phyloP scores from a whole-genome alignment of 92 coral and sea anemone genomes.

The Epizoanthus scotinus region DNA sequence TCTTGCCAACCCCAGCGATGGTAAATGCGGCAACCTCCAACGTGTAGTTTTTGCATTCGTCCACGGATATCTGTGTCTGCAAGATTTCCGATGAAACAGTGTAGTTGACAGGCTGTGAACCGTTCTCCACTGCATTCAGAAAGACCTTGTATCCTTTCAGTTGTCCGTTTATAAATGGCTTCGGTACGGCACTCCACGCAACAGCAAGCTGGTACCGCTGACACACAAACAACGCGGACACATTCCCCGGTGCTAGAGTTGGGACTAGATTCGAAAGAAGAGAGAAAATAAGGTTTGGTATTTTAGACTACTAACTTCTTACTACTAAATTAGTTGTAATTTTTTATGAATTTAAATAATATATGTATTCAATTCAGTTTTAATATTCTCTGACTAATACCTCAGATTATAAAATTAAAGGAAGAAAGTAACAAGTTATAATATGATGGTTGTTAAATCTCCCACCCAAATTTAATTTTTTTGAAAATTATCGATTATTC shows the following conservation, averaged over 20 bases:
- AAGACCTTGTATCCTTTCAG: constrained; percentile 4
- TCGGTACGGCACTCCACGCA: neutral
- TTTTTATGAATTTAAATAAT: no score
- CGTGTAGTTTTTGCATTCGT: constrained; percentile 22
- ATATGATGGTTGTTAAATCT: no score
- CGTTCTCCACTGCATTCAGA: neutral
- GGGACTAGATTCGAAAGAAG: neutral
- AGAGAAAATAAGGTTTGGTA: neutral
- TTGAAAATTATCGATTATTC: no score
- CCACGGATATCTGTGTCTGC: constrained; percentile 1
- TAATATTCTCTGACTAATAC: no score
- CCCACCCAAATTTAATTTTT: no score
- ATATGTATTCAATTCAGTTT: no score
- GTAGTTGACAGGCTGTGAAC: neutral
- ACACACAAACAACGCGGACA: constrained; percentile 4
- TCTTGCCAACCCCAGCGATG: neutral
- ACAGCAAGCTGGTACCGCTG: constrained; percentile 12
- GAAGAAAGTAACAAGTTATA: no score
- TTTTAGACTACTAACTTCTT: no score
- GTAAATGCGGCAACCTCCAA: constrained; percentile 28
- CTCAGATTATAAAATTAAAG: no score
- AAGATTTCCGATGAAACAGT: neutral
- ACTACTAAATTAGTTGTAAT: no score
- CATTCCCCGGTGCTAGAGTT: constrained; percentile 5
- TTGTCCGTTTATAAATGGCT: neutral